Conservation (phyloP, 1,140 invertebrate genomes). For the Mylabris phalerata region DNA sequence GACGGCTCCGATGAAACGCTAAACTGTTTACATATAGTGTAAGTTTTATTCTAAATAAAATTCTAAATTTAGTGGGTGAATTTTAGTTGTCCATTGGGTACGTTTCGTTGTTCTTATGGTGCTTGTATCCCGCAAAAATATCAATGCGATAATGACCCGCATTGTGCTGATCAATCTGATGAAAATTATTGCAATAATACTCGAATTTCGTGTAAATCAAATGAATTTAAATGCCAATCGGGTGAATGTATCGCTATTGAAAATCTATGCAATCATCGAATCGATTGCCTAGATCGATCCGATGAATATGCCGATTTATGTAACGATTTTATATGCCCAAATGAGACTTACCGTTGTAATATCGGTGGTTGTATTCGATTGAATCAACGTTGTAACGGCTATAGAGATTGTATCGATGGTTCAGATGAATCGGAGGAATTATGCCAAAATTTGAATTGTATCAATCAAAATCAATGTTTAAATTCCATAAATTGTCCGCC, state of each 20-base stretch:
- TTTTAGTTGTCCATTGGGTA: constrained; percentile 12
- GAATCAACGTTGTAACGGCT: constrained; percentile 44
- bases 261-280: constrained; percentile 52
- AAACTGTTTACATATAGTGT: neutral
- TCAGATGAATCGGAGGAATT: constrained; percentile 51
- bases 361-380: constrained; percentile 48
- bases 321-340: constrained; percentile 37
- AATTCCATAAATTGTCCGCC: constrained; percentile 14
- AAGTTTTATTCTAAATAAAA: neutral
- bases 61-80: neutral
- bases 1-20: neutral
- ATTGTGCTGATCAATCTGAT: constrained; percentile 19
- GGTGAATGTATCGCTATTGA: constrained; percentile 50
- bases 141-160: constrained; percentile 7
- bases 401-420: constrained; percentile 50
- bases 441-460: constrained; percentile 15
- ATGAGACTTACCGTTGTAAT: constrained; percentile 43
- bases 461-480: neutral
- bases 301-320: constrained; percentile 51
- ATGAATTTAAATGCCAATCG: constrained; percentile 48
- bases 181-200: constrained; percentile 13
- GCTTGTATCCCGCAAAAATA: constrained; percentile 3
- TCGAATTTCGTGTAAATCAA: constrained; percentile 20
- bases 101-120: constrained; percentile 66
- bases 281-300: constrained; percentile 55